phyloP scores from a whole-genome alignment of 2,888 invertebrate species.

The Metacarcinus magister region DNA sequence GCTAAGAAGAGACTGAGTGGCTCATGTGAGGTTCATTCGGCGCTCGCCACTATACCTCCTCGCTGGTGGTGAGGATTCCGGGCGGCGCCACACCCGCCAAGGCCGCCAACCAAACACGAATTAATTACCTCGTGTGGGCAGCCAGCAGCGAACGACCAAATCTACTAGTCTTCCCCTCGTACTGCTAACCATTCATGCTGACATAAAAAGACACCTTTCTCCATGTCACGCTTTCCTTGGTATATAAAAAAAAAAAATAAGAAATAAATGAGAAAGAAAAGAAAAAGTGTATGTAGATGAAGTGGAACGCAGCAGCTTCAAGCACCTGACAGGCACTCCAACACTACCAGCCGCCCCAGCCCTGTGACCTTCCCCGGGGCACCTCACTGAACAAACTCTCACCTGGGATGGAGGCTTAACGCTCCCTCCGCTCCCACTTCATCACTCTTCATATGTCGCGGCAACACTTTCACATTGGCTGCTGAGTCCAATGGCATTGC shows the following conservation, averaged over 20 bases:
- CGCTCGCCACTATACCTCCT: not conserved
- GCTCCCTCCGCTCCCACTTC: not conserved
- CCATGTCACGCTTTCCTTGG: not conserved
- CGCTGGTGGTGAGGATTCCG: slow-evolving; percentile 49
- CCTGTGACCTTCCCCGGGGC: slow-evolving; percentile 44
- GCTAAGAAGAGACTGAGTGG: slow-evolving; percentile 21
- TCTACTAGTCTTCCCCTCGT: not conserved
- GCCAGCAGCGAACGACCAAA: slow-evolving; percentile 33
- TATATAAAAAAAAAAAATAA: not conserved
- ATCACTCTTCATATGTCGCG: slow-evolving; percentile 18
- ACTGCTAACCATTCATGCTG: not conserved
- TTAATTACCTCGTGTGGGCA: slow-evolving; percentile 67
- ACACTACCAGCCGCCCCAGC: not conserved
- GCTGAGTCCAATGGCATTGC: not conserved
- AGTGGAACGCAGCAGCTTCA: not conserved
- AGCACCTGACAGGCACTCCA: slow-evolving; percentile 27
- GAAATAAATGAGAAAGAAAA: not conserved
- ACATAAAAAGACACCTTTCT: not conserved
- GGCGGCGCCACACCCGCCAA: slow-evolving; percentile 60
- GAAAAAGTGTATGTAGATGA: not conserved
- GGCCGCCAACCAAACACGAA: slow-evolving; percentile 62
- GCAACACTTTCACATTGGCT: slow-evolving; percentile 3
- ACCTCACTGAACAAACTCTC: slow-evolving; percentile 11
- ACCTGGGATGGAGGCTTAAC: slow-evolving; percentile 12
- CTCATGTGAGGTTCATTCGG: not conserved